phyloP scores from a whole-genome alignment of 2,888 invertebrate species.

The Cheilosia pagana region DNA sequence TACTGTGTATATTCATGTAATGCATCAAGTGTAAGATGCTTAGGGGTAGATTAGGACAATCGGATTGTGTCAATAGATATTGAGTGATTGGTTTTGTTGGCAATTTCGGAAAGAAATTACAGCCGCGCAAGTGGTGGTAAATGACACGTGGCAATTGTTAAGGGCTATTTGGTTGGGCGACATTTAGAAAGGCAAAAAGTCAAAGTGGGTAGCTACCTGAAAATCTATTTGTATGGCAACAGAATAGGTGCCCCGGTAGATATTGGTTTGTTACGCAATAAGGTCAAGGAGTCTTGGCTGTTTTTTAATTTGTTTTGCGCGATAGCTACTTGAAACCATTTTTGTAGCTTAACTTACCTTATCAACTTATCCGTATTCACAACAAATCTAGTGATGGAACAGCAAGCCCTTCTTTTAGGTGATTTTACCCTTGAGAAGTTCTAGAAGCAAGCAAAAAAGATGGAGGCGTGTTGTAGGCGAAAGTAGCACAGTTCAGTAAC shows the following conservation, averaged over 20 bases:
- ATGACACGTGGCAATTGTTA: conserved; percentile 21
- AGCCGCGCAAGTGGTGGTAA: not conserved
- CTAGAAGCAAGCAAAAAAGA: too few relatives aligned
- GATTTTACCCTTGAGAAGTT: too few relatives aligned
- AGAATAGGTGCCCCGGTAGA: not conserved
- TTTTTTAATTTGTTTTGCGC: too few relatives aligned
- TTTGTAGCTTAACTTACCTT: too few relatives aligned
- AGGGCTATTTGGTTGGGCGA: not conserved
- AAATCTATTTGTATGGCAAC: not conserved
- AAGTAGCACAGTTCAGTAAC: too few relatives aligned
- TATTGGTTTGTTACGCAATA: too few relatives aligned
- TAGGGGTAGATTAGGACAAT: conserved; percentile 72
- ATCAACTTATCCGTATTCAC: too few relatives aligned
- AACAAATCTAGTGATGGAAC: too few relatives aligned
- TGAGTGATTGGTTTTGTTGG: conserved; percentile 64
- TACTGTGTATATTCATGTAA: conserved; percentile 3
- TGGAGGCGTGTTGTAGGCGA: too few relatives aligned
- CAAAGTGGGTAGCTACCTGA: not conserved
- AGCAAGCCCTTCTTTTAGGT: too few relatives aligned
- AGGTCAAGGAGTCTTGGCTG: too few relatives aligned
- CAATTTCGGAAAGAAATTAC: conserved; percentile 6
- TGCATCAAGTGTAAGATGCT: conserved; percentile 66
- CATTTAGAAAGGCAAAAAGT: conserved; percentile 5
- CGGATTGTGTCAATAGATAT: conserved; percentile 74
- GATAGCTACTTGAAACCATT: too few relatives aligned